phyloP scores from a whole-genome alignment of 2,888 invertebrate genomes.

The Phyto melanocephala region DNA sequence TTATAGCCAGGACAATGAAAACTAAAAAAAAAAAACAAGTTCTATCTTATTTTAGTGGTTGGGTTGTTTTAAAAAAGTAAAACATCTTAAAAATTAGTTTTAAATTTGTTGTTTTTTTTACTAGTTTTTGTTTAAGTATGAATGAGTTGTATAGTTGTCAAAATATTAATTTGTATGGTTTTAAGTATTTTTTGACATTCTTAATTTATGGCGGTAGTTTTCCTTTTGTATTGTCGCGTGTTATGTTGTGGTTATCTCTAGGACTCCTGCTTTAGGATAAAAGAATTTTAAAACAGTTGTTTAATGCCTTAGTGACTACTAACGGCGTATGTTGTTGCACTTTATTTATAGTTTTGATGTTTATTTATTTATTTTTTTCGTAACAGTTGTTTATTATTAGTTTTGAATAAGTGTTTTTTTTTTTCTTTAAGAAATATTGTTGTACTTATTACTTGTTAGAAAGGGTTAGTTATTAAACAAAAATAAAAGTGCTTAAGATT shows the following conservation, averaged over 20 bases:
- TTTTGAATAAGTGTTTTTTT: background rate
- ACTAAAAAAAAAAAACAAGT: background rate
- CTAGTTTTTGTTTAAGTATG: background rate
- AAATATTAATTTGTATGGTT: conserved; percentile 28
- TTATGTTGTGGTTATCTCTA: background rate
- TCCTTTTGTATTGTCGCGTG: conserved; percentile 27
- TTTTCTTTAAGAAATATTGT: background rate
- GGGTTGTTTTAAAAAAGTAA: background rate
- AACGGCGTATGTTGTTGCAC: background rate
- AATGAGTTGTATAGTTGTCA: conserved; percentile 7
- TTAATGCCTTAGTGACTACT: background rate
- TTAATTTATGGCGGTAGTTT: background rate
- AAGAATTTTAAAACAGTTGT: conserved; percentile 25
- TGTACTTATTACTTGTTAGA: too few species aligned
- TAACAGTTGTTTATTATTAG: conserved; percentile 1
- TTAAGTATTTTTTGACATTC: background rate
- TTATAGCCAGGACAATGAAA: background rate
- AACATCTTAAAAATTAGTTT: background rate
- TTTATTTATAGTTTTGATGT: background rate
- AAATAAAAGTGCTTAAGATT: too few species aligned
- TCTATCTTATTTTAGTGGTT: background rate
- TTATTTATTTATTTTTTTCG: background rate
- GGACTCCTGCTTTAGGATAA: conserved; percentile 6
- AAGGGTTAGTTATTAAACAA: too few species aligned
- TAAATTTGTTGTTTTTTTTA: background rate